Percentiles rank a stretch among this genome's conserved stretches.
Conservation (phyloP, 2,113 vertebrate species). For the Dendropsophus ebraccatus region DNA sequence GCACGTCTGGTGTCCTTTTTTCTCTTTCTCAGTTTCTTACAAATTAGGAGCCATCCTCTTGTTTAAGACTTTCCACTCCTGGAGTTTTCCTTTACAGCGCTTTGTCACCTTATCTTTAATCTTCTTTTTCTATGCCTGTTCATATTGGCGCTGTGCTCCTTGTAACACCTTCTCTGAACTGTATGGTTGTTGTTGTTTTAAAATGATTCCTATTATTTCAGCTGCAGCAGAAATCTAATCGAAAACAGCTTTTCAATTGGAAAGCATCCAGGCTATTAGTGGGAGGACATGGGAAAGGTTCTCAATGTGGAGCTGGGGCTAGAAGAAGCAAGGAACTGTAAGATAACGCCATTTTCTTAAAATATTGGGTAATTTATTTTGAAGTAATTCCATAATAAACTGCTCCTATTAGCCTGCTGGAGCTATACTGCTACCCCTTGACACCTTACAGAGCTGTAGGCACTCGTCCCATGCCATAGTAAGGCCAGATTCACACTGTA, state of each 20-base stretch:
- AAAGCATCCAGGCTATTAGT: not conserved
- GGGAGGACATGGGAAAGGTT: not conserved
- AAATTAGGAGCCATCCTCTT: not conserved
- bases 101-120: not conserved
- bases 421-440: too few relatives aligned
- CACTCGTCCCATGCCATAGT: too few relatives aligned
- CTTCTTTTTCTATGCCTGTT: not conserved
- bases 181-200: not conserved
- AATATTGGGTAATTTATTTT: not conserved
- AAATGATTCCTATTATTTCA: not conserved
- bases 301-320: not conserved
- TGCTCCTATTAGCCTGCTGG: too few relatives aligned
- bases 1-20: not conserved
- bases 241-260: not conserved
- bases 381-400: not conserved
- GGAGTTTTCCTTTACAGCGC: not conserved
- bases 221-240: not conserved
- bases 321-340: not conserved
- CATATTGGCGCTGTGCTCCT: not conserved
- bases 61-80: not conserved
- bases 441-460: too few relatives aligned
- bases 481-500: too few relatives aligned
- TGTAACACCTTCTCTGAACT: not conserved
- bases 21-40: slow-evolving; percentile 5
- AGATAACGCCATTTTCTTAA: not conserved